Evolutionary conservation across 30 jellyfish, hydroid and myxozoan species (phyloP), one percentile per base, ranked within the genome.

Genomic region (Rhopilema esculentum): DNA sequence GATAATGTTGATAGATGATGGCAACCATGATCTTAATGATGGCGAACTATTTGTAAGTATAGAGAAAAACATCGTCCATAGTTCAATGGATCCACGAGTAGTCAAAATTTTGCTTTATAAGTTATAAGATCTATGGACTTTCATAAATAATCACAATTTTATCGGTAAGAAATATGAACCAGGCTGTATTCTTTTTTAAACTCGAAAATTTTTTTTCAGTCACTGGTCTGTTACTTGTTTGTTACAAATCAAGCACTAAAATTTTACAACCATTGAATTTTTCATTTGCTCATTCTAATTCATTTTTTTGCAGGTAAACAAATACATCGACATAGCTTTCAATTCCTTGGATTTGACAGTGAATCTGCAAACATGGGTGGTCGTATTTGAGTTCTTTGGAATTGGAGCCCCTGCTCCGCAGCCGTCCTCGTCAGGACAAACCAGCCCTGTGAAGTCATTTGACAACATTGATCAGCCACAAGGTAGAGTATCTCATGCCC

Each of bases 291-390:
- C 57, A 12, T 40, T 40, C 12, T 40, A 40, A 6, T 2, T 40
- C 12, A 21, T 50, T 62, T 8, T 16, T 68, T 53, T 27, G 7
- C 82, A 92, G 98, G 89, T 80, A 22, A 64, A 31, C 72, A 92
- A 76, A 66, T 52, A 69, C 18, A 80, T 95, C 62, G 91, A 70
- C 71, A 91, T 90, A 20, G 95, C 86, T 28, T 83, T 95, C 90
- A 86, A 79, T 51, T 69, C 91, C 28, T 69, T 95, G 7, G 99
- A 95, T 71, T 77, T 95, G 31, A 96, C 94, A 0, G 86, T 95
- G 31, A 95, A 95, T 81, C 84, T 95, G 23, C 99, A 95, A 72
- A 95, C 99, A n/a, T 95, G 99, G 99, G 99, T 95, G 16, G 97
- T 95, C 27, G 74, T 95, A 23, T 92, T 95, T 62, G 99, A 95